phyloP scores from a whole-genome alignment of 2,888 invertebrate genomes.

The Apodemia duryi region DNA sequence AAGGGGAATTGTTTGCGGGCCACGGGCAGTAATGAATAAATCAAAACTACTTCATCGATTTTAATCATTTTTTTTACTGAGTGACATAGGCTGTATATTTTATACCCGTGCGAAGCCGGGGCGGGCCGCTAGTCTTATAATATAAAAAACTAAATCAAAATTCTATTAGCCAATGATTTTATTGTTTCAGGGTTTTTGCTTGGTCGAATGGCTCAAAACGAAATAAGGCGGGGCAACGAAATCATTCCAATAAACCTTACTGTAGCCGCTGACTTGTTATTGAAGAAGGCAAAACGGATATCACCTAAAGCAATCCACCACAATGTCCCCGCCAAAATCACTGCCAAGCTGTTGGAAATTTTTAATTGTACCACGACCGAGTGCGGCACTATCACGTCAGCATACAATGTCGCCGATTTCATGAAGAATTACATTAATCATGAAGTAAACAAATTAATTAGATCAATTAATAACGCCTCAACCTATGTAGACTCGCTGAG shows the following conservation, averaged over 20 bases:
- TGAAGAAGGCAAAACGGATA: slow-evolving; percentile 55
- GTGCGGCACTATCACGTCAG: slow-evolving; percentile 43
- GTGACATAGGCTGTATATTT: too few species aligned
- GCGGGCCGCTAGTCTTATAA: too few species aligned
- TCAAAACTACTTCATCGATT: too few species aligned
- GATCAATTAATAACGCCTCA: slow-evolving; percentile 54
- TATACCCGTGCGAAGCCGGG: too few species aligned
- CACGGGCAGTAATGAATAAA: too few species aligned
- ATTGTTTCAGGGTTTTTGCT: slow-evolving; percentile 58
- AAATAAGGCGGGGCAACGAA: slow-evolving; percentile 47
- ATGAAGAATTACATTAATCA: slow-evolving; percentile 51
- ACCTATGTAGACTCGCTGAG: slow-evolving; percentile 59
- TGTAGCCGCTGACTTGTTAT: slow-evolving; percentile 48
- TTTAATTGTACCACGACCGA: slow-evolving; percentile 51
- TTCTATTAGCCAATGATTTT: too few species aligned
- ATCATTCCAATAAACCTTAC: slow-evolving; percentile 56
- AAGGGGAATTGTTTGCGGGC: too few species aligned
- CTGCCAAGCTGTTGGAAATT: slow-evolving; percentile 45
- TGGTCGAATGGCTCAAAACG: slow-evolving; percentile 54
- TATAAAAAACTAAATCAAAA: too few species aligned
- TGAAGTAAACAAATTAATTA: slow-evolving; percentile 53
- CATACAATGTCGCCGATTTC: slow-evolving; percentile 52
- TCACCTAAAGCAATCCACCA: slow-evolving; percentile 57
- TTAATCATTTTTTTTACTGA: too few species aligned
- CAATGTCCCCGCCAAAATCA: slow-evolving; percentile 52